Evolutionary conservation across 2,888 invertebrate genomes (phyloP).

Genomic region (Fragum sueziense): DNA sequence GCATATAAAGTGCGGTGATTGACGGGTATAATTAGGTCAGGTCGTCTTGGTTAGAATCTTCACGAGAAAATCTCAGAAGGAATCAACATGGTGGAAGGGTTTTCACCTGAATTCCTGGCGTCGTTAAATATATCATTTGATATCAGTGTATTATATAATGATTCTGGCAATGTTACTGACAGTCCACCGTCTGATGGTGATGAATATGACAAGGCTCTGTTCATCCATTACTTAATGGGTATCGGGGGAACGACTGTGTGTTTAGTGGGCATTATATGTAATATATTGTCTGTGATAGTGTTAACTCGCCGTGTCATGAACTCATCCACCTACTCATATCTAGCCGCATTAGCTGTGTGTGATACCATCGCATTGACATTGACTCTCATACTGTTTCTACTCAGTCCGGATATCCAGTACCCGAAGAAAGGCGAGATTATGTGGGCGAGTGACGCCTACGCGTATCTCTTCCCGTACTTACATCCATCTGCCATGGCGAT

Average conservation of each 20-base stretch:
- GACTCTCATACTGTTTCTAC: conserved; percentile 73
- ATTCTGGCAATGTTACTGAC: conserved; percentile 14
- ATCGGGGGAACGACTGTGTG: conserved; percentile 79
- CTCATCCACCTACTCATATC: conserved; percentile 81
- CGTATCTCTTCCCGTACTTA: conserved; percentile 78
- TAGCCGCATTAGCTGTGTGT: conserved; percentile 79
- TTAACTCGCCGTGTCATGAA: conserved; percentile 77
- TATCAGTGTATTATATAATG: conserved; percentile 15
- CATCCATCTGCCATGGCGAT: conserved; percentile 80
- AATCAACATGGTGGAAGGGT: conserved; percentile 45
- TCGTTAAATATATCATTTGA: conserved; percentile 36
- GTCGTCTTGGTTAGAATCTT: neutral
- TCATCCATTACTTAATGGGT: conserved; percentile 79
- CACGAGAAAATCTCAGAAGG: neutral
- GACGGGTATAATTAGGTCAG: neutral
- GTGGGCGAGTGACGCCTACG: conserved; percentile 67
- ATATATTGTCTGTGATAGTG: conserved; percentile 79
- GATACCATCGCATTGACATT: conserved; percentile 79
- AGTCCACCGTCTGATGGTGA: conserved; percentile 5
- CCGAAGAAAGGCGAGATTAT: conserved; percentile 59
- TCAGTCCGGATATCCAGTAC: conserved; percentile 73
- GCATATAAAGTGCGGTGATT: neutral
- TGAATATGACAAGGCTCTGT: conserved; percentile 60
- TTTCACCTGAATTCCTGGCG: conserved; percentile 36
- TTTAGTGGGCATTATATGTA: conserved; percentile 79